phyloP scores from a whole-genome alignment of 2,113 vertebrate genomes.

The Gopherus flavomarginatus region DNA sequence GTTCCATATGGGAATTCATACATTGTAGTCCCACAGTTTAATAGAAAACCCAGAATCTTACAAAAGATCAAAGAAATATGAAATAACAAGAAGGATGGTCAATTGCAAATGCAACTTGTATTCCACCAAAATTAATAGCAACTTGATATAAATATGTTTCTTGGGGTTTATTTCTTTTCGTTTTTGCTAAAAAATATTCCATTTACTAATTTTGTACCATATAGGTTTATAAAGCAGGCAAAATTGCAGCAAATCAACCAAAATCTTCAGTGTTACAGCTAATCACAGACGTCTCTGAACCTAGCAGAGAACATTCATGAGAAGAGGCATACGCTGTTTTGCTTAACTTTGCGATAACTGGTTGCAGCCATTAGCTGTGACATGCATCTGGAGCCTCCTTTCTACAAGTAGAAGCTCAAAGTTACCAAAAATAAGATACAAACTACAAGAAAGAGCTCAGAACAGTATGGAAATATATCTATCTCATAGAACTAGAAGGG shows the following conservation, averaged over 20 bases:
- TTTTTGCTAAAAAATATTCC: background rate
- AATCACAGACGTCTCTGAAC: background rate
- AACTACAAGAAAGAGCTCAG: background rate
- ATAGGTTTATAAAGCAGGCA: background rate
- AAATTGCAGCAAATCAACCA: accelerated
- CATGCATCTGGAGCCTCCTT: background rate
- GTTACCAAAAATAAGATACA: accelerated
- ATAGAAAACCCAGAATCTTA: background rate
- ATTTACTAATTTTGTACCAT: background rate
- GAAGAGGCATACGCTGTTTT: background rate
- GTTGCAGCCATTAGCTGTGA: accelerated
- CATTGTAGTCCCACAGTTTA: background rate
- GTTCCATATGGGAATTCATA: background rate
- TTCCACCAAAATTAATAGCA: background rate
- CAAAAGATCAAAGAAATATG: background rate
- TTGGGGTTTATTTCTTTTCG: background rate
- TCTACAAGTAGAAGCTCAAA: background rate
- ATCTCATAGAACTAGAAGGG: too few species aligned
- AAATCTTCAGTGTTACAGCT: background rate
- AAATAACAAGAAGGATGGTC: background rate
- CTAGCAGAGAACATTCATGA: background rate
- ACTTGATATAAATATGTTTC: background rate
- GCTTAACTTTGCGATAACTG: background rate
- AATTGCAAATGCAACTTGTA: background rate
- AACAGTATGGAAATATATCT: too few species aligned